Evolutionary conservation across 2,888 invertebrate species (phyloP).

Genomic region (Eupithecia centaureata): DNA sequence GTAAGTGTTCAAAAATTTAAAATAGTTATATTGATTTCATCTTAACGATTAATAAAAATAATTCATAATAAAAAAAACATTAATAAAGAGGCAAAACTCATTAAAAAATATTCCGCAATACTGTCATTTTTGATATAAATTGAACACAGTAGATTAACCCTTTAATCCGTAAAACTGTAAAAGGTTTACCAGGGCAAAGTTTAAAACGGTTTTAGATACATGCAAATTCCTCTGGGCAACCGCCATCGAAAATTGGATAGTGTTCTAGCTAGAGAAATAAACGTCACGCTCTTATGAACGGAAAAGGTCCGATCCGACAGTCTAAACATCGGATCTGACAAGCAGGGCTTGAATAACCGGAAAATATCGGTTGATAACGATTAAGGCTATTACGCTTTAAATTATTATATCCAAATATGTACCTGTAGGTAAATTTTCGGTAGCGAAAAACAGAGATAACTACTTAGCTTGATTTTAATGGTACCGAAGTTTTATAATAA

Average conservation of each 20-base stretch:
- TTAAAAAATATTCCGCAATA: neutral
- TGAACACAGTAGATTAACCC: neutral
- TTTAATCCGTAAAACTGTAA: neutral
- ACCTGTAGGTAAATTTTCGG: neutral
- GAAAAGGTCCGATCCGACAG: slow-evolving; percentile 21
- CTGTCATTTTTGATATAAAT: neutral
- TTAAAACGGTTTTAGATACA: slow-evolving; percentile 10
- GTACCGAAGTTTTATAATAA: neutral
- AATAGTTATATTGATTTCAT: neutral
- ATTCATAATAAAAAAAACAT: neutral
- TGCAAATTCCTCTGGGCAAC: slow-evolving; percentile 46
- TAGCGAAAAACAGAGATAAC: neutral
- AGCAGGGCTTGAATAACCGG: slow-evolving; percentile 1
- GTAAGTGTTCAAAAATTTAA: neutral
- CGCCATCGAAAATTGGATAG: slow-evolving; percentile 64
- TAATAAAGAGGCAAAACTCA: neutral
- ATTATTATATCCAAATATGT: neutral
- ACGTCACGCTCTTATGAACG: slow-evolving; percentile 27
- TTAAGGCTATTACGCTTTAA: neutral
- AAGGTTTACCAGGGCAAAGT: neutral
- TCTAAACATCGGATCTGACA: slow-evolving; percentile 72
- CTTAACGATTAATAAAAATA: neutral
- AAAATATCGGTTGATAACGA: neutral
- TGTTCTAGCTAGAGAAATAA: slow-evolving; percentile 72
- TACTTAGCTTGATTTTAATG: too few relatives aligned